These are phyloP conservation scores for Neodiprion fabricii DNA, from an alignment of 1,140 invertebrate species.

Conservation along the genomic window DNA sequence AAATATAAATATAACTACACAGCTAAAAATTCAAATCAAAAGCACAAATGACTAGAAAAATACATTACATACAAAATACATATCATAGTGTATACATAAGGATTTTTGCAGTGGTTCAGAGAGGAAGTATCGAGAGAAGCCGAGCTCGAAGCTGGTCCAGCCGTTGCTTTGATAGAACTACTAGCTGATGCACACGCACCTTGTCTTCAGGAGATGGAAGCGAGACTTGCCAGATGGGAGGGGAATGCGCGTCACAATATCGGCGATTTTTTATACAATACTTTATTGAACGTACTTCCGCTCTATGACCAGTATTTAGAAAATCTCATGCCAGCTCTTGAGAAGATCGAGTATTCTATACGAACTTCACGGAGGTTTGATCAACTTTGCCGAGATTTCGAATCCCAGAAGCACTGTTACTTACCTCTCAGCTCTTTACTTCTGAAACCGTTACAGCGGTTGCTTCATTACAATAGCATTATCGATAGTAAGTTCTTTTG, in stretches of 20 bases:
- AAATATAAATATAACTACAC: too few species aligned
- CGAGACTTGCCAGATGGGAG: slow-evolving; percentile 70
- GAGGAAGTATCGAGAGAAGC: slow-evolving; percentile 71
- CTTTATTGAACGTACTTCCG: slow-evolving; percentile 62
- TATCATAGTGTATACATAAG: neutral
- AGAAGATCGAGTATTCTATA: slow-evolving; percentile 77
- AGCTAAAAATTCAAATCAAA: too few species aligned
- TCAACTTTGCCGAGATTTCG: slow-evolving; percentile 83
- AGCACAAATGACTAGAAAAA: too few species aligned
- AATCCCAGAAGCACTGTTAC: slow-evolving; percentile 85
- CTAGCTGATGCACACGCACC: slow-evolving; percentile 71
- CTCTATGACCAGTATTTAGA: slow-evolving; percentile 85
- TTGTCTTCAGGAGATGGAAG: slow-evolving; percentile 74
- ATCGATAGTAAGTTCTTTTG: slow-evolving; percentile 75
- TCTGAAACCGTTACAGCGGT: slow-evolving; percentile 86
- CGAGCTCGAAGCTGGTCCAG: slow-evolving; percentile 63
- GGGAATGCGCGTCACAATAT: slow-evolving; percentile 63
- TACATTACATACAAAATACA: too few species aligned
- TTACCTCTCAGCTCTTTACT: slow-evolving; percentile 87
- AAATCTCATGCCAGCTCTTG: slow-evolving; percentile 75
- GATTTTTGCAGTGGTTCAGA: slow-evolving; percentile 70
- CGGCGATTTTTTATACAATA: slow-evolving; percentile 66
- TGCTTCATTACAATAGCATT: slow-evolving; percentile 86
- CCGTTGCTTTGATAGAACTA: slow-evolving; percentile 70
- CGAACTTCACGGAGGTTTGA: slow-evolving; percentile 78